Conservation (phyloP, 2,113 vertebrate species). For the Poeciliopsis prolifica region DNA sequence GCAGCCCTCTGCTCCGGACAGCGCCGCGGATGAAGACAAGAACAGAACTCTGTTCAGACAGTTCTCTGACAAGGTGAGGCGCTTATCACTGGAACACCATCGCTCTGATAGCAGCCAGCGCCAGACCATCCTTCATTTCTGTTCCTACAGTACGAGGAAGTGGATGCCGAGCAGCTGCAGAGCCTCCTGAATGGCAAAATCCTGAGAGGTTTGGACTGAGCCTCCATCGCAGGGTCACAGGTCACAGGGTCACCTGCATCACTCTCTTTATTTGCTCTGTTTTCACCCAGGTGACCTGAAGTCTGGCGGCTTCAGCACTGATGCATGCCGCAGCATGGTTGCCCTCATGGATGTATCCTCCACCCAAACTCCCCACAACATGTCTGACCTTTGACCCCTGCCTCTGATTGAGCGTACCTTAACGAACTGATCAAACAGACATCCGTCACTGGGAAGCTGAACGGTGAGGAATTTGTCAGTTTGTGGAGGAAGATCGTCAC, state of each 20-base stretch:
- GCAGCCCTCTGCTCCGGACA: not conserved
- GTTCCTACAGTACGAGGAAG: conserved; percentile 68
- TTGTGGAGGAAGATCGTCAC: conserved; percentile 62
- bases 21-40: not conserved
- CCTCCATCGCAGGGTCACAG: not conserved
- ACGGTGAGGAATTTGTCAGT: conserved; percentile 60
- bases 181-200: conserved; percentile 67
- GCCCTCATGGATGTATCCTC: conserved; percentile 81
- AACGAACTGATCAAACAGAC: conserved; percentile 51
- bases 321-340: conserved; percentile 79
- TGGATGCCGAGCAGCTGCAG: conserved; percentile 75
- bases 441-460: conserved; percentile 74
- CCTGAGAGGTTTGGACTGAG: conserved; percentile 47
- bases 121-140: not conserved
- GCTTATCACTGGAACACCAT: not conserved
- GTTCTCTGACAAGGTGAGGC: conserved; percentile 23
- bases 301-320: conserved; percentile 71
- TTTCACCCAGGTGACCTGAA: conserved; percentile 51
- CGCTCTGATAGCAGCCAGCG: not conserved
- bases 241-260: not conserved
- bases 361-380: too few species aligned
- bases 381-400: not conserved
- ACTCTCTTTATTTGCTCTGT: not conserved
- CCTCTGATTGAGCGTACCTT: conserved; percentile 32
- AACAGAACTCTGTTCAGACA: conserved; percentile 22